Conservation (phyloP, 2,113 vertebrate species). For the Periophthalmus modestus region DNA sequence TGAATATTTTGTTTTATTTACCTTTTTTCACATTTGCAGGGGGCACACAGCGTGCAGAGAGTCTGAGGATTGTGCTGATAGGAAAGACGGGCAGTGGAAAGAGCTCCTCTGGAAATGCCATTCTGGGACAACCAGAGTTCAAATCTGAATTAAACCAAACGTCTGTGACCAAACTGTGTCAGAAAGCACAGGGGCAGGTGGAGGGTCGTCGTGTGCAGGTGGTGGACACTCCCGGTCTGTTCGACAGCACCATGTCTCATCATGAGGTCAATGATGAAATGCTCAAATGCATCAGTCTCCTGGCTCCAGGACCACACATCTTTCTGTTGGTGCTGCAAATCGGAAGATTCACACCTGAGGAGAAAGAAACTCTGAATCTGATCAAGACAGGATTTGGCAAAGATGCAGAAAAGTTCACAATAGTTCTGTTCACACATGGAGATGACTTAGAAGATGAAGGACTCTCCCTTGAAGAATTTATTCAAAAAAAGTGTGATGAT, state of each 20-base stretch:
- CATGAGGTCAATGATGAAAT: too few relatives aligned
- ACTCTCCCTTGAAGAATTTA: not conserved
- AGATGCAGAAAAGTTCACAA: too few relatives aligned
- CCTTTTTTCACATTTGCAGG: not conserved
- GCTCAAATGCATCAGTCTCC: too few relatives aligned
- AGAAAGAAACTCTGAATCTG: too few relatives aligned
- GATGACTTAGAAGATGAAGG: not conserved
- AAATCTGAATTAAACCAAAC: fast-evolving
- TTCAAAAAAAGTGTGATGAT: not conserved
- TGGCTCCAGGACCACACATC: too few relatives aligned
- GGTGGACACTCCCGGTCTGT: too few relatives aligned
- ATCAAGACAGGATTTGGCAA: too few relatives aligned
- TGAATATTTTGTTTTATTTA: too few relatives aligned
- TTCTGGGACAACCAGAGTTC: slow-evolving; percentile 12
- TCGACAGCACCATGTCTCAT: too few relatives aligned
- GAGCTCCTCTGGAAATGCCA: too few relatives aligned
- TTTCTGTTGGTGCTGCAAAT: too few relatives aligned
- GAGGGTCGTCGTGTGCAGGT: slow-evolving; percentile 12
- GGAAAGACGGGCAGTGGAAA: slow-evolving; percentile 36
- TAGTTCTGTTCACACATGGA: not conserved
- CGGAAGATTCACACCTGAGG: too few relatives aligned
- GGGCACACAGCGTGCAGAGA: not conserved
- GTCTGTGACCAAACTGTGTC: slow-evolving; percentile 20
- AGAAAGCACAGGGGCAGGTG: slow-evolving; percentile 3
- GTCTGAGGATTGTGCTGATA: slow-evolving; percentile 37